A percentile compares a stretch with the other conserved stretches of the same genome.
Conservation (phyloP, 2,797 vertebrate species). For the Lerista edwardsae region DNA sequence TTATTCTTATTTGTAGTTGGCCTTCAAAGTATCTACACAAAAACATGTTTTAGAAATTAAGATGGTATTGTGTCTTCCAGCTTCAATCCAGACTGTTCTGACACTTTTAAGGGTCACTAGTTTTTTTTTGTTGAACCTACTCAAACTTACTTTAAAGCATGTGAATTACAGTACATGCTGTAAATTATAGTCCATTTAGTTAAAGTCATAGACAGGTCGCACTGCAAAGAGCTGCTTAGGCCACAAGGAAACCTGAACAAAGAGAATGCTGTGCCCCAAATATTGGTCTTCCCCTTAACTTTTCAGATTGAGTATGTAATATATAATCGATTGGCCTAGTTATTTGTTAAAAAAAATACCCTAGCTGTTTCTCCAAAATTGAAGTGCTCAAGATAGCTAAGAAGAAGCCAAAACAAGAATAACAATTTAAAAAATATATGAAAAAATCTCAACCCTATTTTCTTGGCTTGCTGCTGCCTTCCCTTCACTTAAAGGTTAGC, state of each 20-base stretch:
- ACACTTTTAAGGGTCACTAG: slow-evolving; percentile 62
- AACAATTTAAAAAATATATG: not conserved
- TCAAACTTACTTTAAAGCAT: slow-evolving; percentile 61
- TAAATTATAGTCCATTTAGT: slow-evolving; percentile 37
- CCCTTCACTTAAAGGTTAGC: too few species aligned
- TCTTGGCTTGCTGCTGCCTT: not conserved
- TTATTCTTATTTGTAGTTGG: slow-evolving; percentile 67
- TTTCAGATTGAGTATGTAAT: slow-evolving; percentile 8
- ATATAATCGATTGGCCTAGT: slow-evolving; percentile 21
- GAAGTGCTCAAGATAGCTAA: too few species aligned
- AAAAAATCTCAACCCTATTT: not conserved
- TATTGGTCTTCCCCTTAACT: slow-evolving; percentile 3
- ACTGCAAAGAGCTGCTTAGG: slow-evolving; percentile 36
- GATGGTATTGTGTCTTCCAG: slow-evolving; percentile 61
- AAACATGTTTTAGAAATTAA: slow-evolving; percentile 63
- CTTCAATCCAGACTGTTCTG: slow-evolving; percentile 63
- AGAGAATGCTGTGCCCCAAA: slow-evolving; percentile 25
- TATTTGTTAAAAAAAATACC: too few species aligned
- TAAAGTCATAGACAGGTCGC: slow-evolving; percentile 43
- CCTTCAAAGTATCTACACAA: slow-evolving; percentile 61
- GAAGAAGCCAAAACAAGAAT: too few species aligned
- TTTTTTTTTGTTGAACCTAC: slow-evolving; percentile 66
- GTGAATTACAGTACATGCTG: slow-evolving; percentile 44
- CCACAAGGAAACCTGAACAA: slow-evolving; percentile 26
- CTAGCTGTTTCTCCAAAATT: too few species aligned